Evolutionary conservation across 2,888 invertebrate species (phyloP), one percentile per base, ranked within the genome.

Genomic region (Troilus luridus): DNA sequence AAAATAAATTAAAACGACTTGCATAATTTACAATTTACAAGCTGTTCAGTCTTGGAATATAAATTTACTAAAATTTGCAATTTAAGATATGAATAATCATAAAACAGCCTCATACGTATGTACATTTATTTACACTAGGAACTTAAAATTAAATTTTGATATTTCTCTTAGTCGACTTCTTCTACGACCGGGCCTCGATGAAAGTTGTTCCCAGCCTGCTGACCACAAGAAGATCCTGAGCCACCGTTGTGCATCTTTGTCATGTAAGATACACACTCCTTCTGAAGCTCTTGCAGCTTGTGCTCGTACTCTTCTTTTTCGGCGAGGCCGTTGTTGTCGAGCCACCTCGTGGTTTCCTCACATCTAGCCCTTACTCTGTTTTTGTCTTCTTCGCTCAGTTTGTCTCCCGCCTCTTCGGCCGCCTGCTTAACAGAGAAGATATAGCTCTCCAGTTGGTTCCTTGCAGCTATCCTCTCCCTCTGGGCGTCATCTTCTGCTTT

Each of bases 91-190:
- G 27, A 77, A 77, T 17, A 77, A 77, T 77, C 9, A 14, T 77
- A 17, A 19, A 77, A 77, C 77, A 64, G n/a, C 64, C 64, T 64
- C n/a, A n/a, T n/a, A 64, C n/a, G n/a, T n/a, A 97, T 97, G 93
- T 41, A 41, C 41, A 41, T 41, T 41, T 41, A 41, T 96, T 95
- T 19, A 95, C 94, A 94, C 97, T 97, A 93, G 97, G 95, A 64
- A 64, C 64, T 64, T 64, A 41, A 77, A 27, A 77, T 77, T 41
- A 10, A 6, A 7, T 11, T 88, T 3, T 6, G 41, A 88, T 54
- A 88, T 41, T 88, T 24, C n/a, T 77, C 93, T 93, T 94, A 95
- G 93, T 95, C 94, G n/a, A 95, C 94, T 93, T 95, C 95, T 92
- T 95, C 95, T 6, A 95, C 94, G 5, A 94, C 94, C 21, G 96